These are phyloP conservation scores for Microchrysa polita DNA, from an alignment of 2,888 invertebrate species.

Conservation along the genomic window DNA sequence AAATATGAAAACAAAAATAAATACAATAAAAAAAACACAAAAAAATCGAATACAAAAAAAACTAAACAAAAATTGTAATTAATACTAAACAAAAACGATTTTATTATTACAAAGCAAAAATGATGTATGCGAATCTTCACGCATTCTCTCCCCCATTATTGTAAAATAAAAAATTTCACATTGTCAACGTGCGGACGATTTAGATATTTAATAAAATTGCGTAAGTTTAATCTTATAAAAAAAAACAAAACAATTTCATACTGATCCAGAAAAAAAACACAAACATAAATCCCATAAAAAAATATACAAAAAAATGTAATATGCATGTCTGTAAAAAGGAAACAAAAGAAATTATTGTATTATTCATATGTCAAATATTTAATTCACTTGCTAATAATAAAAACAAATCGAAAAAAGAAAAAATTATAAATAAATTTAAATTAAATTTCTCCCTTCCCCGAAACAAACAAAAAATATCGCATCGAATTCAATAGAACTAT, in stretches of 20 bases:
- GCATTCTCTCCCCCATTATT: not conserved
- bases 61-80: not conserved
- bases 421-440: not conserved
- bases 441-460: not conserved
- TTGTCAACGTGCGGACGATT: constrained; percentile 19
- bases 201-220: constrained; percentile 19
- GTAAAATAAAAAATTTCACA: constrained; percentile 21
- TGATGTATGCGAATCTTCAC: not conserved
- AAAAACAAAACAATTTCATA: constrained; percentile 36
- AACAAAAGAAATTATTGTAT: constrained; percentile 20
- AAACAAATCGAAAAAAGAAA: too few relatives aligned
- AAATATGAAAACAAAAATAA: constrained; percentile 21
- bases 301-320: constrained; percentile 23
- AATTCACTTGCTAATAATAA: constrained; percentile 30
- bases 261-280: constrained; percentile 28
- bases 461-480: not conserved
- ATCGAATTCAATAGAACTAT: not conserved
- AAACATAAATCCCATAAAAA: constrained; percentile 23
- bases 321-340: constrained; percentile 40
- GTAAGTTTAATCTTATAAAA: not conserved
- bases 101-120: constrained; percentile 18
- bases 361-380: constrained; percentile 20
- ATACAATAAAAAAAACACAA: constrained; percentile 13
- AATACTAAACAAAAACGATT: constrained; percentile 16
- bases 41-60: not conserved